These are phyloP conservation scores for Myotis lucifugus DNA, from an alignment of 2,113 vertebrate genomes.

Conservation along the genomic window DNA sequence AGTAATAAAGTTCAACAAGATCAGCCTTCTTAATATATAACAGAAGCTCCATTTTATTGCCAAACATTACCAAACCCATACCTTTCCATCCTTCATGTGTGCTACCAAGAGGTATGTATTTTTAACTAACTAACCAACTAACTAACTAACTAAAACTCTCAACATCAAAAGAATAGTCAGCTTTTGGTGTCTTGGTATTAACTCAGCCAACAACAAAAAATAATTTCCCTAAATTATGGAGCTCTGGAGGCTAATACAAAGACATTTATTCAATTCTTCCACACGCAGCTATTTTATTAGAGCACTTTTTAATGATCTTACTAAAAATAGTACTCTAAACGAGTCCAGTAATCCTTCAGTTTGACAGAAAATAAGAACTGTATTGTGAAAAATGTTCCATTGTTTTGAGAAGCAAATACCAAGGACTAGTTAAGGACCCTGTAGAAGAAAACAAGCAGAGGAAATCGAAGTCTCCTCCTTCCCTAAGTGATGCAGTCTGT, in stretches of 20 bases:
- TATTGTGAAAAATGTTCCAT: constrained; percentile 11
- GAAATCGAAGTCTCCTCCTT: background rate
- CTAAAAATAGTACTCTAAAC: background rate
- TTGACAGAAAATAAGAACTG: constrained; percentile 33
- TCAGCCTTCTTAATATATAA: background rate
- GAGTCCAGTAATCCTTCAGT: background rate
- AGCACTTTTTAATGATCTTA: background rate
- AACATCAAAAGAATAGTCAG: background rate
- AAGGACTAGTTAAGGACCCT: background rate
- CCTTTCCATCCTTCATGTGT: background rate
- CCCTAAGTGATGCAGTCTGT: background rate
- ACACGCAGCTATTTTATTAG: background rate
- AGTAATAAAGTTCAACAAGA: background rate
- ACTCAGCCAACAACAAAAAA: background rate
- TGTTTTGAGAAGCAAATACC: constrained; percentile 38
- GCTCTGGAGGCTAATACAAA: background rate
- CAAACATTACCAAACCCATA: background rate
- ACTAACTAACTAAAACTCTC: background rate
- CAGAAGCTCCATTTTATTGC: background rate
- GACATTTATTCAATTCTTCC: background rate
- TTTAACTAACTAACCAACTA: background rate
- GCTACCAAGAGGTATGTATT: background rate
- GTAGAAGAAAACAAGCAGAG: background rate
- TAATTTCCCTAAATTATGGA: background rate
- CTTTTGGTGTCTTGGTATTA: background rate